These are phyloP conservation scores for Sialis lutaria DNA, from an alignment of 2,888 invertebrate species.

Conservation along the genomic window DNA sequence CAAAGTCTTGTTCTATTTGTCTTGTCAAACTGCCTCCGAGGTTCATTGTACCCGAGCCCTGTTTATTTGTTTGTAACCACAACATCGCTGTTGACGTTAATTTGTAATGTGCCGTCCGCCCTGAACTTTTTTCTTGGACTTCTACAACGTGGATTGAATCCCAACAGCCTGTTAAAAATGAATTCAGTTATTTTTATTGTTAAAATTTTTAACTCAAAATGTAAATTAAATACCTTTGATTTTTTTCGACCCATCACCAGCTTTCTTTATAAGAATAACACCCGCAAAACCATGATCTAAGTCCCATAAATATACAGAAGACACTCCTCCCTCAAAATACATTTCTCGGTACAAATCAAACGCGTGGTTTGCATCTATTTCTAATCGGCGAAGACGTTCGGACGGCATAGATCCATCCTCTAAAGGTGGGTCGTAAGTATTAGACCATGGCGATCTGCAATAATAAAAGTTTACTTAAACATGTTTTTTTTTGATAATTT, in stretches of 20 bases:
- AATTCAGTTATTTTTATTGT: constrained; percentile 34
- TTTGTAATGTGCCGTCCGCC: constrained; percentile 92
- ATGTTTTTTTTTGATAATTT: not conserved
- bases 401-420: constrained; percentile 99
- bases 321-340: constrained; percentile 99
- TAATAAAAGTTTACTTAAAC: not conserved
- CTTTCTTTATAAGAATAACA: constrained; percentile 97
- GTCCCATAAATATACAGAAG: constrained; percentile 99
- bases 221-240: constrained; percentile 28
- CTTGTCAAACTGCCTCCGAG: constrained; percentile 94
- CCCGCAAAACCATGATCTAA: constrained; percentile 97
- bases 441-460: constrained; percentile 91
- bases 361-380: constrained; percentile 95
- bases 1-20: constrained; percentile 86
- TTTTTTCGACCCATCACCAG: constrained; percentile 94
- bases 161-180: constrained; percentile 57
- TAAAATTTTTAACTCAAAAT: too few species aligned
- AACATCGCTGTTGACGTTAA: constrained; percentile 98
- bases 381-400: constrained; percentile 83
- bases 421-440: constrained; percentile 91
- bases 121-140: constrained; percentile 90
- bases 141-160: constrained; percentile 99
- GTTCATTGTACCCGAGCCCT: constrained; percentile 96
- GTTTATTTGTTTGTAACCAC: constrained; percentile 96
- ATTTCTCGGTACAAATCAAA: constrained; percentile 98